Base-by-base conservation (phyloP, 2,797 vertebrate species). In the Limnodromus scolopaceus region DNA sequence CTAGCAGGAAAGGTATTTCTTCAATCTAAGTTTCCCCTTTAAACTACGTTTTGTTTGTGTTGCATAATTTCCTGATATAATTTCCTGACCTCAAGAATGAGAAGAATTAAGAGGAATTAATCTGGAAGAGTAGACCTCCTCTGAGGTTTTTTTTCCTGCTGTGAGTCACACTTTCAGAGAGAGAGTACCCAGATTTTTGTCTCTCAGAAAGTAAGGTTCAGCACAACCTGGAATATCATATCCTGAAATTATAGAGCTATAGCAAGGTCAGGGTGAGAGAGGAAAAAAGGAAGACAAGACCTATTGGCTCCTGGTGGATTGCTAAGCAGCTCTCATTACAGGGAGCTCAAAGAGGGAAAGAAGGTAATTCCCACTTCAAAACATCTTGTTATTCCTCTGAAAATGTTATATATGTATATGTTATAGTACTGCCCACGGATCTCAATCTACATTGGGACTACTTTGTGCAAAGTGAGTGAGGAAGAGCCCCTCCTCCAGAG, bases 91-190 rank as follows among this genome's bases (percentile, higher is more conserved):
- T 91, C 72, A 86, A 84, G 66, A 85, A 92, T 53, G 27, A 69
- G 48, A 91, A 87, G 76, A 91, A 77, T 70, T 83, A 76, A 57
- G 57, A 85, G 61, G 68, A 92, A 77, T 63, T 92, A 69, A 81
- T 75, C 49, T 80, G 75, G 41, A 84, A 84, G 51, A 32, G 60
- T n/a, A 92, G 46, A 84, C 6, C 36, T 93, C 39, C 28, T 51
- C 27, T 85, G 38, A 83, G 20, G 4, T 2, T 16, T 14, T 4
- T 86, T 89, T 81, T 27, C 20, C 34, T 65, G 28, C 9, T 49
- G 13, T 2, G 3, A 78, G 43, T 76, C 61, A 78, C 25, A 60
- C 10, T 82, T 93, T n/a, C 20, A 74, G n/a, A 61, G 32, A 43
- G 20, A 80, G 30, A 90, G n/a, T 23, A 45, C 20, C 2, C 41